phyloP scores from a whole-genome alignment of 2,113 vertebrate species.

The Daphoenositta chrysoptera region DNA sequence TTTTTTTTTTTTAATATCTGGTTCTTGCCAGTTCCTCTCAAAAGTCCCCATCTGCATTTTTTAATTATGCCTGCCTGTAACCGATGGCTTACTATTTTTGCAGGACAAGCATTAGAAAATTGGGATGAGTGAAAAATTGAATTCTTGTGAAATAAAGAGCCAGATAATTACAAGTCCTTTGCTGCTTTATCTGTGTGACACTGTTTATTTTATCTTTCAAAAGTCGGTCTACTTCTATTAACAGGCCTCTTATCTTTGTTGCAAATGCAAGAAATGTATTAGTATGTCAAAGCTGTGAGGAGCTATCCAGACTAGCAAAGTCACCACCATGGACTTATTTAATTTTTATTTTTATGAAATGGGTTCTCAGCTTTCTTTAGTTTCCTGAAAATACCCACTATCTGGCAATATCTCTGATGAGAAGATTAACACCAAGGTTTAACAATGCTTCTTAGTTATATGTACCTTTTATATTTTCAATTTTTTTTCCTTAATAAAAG shows the following conservation, averaged over 20 bases:
- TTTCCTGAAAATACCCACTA: not conserved
- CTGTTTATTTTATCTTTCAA: not conserved
- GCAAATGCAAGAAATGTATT: not conserved
- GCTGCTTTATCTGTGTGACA: not conserved
- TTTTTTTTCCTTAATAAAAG: not conserved
- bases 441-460: not conserved
- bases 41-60: conserved; percentile 3
- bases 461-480: not conserved
- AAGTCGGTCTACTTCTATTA: not conserved
- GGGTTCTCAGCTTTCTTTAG: not conserved
- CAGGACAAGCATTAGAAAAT: conserved; percentile 25
- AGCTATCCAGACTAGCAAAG: not conserved
- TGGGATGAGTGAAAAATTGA: not conserved
- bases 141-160: not conserved
- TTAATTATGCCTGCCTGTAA: not conserved
- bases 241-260: conserved; percentile 5
- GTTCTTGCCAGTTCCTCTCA: not conserved
- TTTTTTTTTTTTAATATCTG: not conserved
- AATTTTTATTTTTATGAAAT: not conserved
- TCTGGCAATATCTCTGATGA: not conserved
- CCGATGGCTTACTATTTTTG: not conserved
- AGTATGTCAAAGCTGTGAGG: not conserved
- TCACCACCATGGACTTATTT: not conserved
- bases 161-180: not conserved
- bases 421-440: not conserved